phyloP scores from a whole-genome alignment of 2,113 vertebrate genomes.

The Prolemur simus region DNA sequence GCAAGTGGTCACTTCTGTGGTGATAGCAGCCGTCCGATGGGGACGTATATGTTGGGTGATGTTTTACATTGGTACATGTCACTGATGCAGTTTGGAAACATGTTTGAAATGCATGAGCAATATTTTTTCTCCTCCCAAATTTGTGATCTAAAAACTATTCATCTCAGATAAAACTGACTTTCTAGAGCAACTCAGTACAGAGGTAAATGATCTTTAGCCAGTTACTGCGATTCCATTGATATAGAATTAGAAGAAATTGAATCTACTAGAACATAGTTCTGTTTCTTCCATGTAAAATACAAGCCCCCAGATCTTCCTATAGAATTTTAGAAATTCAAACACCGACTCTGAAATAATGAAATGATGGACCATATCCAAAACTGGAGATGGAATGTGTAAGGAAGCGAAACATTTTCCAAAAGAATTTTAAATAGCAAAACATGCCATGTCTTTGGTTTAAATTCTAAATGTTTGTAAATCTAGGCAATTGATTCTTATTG shows the following conservation, averaged over 20 bases:
- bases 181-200: rapidly evolving
- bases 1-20: neutral
- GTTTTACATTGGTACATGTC: neutral
- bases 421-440: neutral
- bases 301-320: neutral
- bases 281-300: neutral
- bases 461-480: neutral
- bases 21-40: neutral
- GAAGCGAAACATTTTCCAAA: neutral
- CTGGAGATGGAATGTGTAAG: neutral
- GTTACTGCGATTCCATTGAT: neutral
- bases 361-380: neutral
- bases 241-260: neutral
- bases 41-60: neutral
- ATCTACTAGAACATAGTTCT: neutral
- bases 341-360: neutral
- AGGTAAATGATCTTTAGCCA: neutral
- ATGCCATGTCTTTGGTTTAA: neutral
- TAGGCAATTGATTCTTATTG: neutral
- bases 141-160: neutral
- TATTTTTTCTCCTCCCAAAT: neutral
- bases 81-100: neutral
- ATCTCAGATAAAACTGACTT: neutral
- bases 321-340: neutral
- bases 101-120: neutral